Evolutionary conservation across 2,888 invertebrate species (phyloP).

Genomic region (Psylliodes chrysocephalus): DNA sequence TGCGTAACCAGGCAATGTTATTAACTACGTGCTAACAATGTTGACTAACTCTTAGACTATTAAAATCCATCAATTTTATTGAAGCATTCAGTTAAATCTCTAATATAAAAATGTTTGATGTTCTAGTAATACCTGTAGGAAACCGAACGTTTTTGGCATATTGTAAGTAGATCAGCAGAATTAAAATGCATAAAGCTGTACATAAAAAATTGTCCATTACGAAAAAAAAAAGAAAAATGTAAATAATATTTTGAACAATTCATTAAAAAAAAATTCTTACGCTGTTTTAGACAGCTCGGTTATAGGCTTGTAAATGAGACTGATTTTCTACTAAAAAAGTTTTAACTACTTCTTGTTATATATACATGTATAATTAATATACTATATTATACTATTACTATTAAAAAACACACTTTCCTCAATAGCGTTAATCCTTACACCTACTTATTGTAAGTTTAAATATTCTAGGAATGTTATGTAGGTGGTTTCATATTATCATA

Average conservation of each 20-base stretch:
- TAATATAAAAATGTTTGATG: no score
- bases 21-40: neutral
- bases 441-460: slow-evolving; percentile 8
- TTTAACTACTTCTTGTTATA: slow-evolving; percentile 50
- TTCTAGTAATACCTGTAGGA: no score
- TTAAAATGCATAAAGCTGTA: slow-evolving; percentile 12
- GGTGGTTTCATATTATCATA: slow-evolving; percentile 6
- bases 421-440: slow-evolving; percentile 32
- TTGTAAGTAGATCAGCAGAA: slow-evolving; percentile 16
- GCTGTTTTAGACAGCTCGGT: slow-evolving; percentile 43
- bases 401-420: slow-evolving; percentile 44
- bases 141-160: slow-evolving; percentile 26
- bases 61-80: neutral
- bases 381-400: slow-evolving; percentile 27
- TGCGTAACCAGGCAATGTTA: neutral
- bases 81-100: no score
- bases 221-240: slow-evolving; percentile 28
- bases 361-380: no score
- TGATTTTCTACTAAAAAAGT: slow-evolving; percentile 59
- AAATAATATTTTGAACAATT: slow-evolving; percentile 36
- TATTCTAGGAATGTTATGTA: neutral
- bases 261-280: slow-evolving; percentile 27
- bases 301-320: slow-evolving; percentile 59
- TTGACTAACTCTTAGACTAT: neutral
- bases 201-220: slow-evolving; percentile 40